Evolutionary conservation across 30 jellyfish, hydroid and myxozoan species (phyloP), one percentile per base, ranked within the genome.

Genomic region (Mastigias papua): DNA sequence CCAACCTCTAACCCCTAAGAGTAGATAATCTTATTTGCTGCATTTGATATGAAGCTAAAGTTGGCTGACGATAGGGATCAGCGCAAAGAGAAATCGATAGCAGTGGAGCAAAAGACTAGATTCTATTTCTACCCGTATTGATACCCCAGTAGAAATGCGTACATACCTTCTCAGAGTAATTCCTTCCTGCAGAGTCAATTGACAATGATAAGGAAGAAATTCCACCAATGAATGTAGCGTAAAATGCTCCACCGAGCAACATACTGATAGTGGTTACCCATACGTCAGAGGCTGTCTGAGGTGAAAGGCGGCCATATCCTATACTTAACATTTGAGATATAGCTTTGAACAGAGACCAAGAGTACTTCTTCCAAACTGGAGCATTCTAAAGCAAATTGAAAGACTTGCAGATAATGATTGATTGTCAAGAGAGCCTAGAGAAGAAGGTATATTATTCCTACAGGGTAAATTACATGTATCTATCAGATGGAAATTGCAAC

Each of bases 251-350:
- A 9, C 97, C 98, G 17, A 87, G 78, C 58, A 86, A 73, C 98
- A 94, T 94, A 81, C 97, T 88, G 68, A 94, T 30, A 13, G 89
- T 76, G 31, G 58, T 83, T 57, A 94, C 42, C 86, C 94, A 80
- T 4, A 93, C 90, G 33, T 94, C 98, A 34, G 97, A 60, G 48
- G 68, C 29, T 13, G 66, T 23, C 54, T 31, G 27, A 5, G 98
- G 98, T 22, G 89, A 86, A 34, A 61, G 71, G 2, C 98, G 98
- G 54, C 98, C 98, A 65, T 94, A 94, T 13, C 98, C 98, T 33
- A 85, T 94, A 71, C 97, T 80, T 16, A 94, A 88, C 98, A 94
- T 94, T 69, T 94, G 98, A 0, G 98, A 94, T 82, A 94, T 82
- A 64, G 98, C 91, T 54, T 86, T 80, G 89, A 94, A 94, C 25